Conservation (phyloP, 92 coral and sea anemone species). For the Epizoanthus illoricatus region DNA sequence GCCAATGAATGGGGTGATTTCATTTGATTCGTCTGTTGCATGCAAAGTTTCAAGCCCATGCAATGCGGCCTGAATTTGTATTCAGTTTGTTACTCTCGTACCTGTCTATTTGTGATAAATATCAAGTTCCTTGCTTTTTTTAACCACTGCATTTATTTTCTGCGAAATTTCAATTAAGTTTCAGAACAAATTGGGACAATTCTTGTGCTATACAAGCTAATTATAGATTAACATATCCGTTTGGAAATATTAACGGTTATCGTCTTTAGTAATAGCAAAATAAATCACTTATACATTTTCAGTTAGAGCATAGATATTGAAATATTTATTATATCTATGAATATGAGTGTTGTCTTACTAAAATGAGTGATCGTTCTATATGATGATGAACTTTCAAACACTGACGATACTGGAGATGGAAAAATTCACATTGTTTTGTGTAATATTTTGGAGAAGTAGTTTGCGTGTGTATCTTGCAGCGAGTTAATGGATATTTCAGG, state of each 20-base stretch:
- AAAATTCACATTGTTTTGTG: too few relatives aligned
- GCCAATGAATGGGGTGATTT: neutral
- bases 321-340: neutral
- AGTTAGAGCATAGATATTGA: neutral
- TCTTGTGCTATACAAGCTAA: neutral
- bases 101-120: slow-evolving; percentile 5
- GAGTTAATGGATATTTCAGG: too few relatives aligned
- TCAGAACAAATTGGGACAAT: neutral
- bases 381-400: too few relatives aligned
- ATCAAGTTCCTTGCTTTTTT: neutral
- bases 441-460: too few relatives aligned
- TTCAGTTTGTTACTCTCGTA: neutral
- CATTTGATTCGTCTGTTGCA: neutral
- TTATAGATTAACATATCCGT: neutral
- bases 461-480: too few relatives aligned
- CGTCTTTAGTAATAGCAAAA: neutral
- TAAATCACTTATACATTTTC: neutral
- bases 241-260: neutral
- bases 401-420: too few relatives aligned
- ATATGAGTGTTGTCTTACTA: too few relatives aligned
- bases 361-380: too few relatives aligned
- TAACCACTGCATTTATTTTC: too few relatives aligned
- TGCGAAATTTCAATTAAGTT: neutral
- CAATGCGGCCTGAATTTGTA: neutral
- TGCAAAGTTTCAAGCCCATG: neutral